Conservation (phyloP, 2,888 invertebrate genomes). For the Cantharis rufa region DNA sequence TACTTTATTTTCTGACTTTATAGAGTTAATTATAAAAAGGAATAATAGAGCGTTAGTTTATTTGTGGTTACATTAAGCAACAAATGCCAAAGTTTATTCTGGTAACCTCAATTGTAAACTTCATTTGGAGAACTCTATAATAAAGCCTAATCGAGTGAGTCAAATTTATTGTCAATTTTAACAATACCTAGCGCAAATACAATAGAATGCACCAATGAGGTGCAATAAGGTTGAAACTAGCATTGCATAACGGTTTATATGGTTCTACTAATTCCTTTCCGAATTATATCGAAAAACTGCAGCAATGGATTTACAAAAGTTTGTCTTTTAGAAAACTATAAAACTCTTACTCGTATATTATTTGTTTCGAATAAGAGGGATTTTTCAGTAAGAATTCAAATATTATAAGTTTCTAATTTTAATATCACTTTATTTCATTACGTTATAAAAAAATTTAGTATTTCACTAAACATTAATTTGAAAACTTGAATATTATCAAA, state of each 20-base stretch:
- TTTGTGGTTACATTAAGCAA: conserved; percentile 22
- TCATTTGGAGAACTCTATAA: conserved; percentile 6
- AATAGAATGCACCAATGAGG: conserved; percentile 13
- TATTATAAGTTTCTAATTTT: background rate
- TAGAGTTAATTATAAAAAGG: conserved; percentile 22
- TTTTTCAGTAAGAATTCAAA: background rate
- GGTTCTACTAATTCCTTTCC: background rate
- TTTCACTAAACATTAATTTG: no score
- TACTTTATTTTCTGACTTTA: background rate
- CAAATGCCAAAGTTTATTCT: conserved; percentile 23
- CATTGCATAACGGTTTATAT: conserved; percentile 1
- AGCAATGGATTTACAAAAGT: background rate
- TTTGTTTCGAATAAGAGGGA: background rate
- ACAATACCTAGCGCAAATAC: conserved; percentile 13
- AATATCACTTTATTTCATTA: no score
- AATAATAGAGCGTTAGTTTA: conserved; percentile 11
- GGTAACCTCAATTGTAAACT: conserved; percentile 11
- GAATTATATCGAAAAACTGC: no score
- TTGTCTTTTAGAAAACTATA: background rate
- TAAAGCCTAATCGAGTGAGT: conserved; percentile 16
- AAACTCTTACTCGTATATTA: background rate
- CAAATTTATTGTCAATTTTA: conserved; percentile 25
- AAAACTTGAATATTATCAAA: no score
- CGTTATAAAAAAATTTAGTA: no score
- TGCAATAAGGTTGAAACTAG: conserved; percentile 18